Percentiles rank a stretch among this genome's conserved stretches.
phyloP scores from a whole-genome alignment of 2,888 invertebrate genomes.

The Dicyrtomina minuta region DNA sequence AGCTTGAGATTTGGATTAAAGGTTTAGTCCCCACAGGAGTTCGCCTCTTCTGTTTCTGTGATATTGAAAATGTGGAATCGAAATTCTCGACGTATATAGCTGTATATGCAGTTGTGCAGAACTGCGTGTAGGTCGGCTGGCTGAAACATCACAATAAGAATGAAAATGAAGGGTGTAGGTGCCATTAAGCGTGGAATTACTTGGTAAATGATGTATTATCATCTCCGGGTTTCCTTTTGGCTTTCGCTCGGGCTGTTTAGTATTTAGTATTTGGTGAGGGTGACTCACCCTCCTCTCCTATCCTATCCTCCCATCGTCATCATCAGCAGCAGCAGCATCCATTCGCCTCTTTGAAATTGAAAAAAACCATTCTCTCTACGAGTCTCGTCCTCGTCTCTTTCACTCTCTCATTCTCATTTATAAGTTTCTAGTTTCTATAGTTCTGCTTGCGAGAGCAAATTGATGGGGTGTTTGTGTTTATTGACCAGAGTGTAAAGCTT shows the following conservation, averaged over 20 bases:
- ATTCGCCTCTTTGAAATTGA: too few relatives aligned
- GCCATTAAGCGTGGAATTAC: constrained; percentile 15
- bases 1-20: neutral
- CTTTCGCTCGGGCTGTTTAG: neutral
- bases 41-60: neutral
- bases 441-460: too few relatives aligned
- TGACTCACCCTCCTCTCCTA: neutral
- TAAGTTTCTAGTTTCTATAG: neutral
- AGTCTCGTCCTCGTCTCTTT: neutral
- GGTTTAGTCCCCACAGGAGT: neutral
- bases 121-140: neutral
- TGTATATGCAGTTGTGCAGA: too few relatives aligned
- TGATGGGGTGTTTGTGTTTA: too few relatives aligned
- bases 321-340: too few relatives aligned
- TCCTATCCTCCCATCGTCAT: neutral
- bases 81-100: too few relatives aligned
- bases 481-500: too few relatives aligned
- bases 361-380: neutral
- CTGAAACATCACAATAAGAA: neutral
- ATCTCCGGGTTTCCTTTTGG: constrained; percentile 1
- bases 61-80: too few relatives aligned
- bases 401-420: neutral
- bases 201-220: constrained; percentile 20
- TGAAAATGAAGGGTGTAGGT: constrained; percentile 19
- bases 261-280: neutral